Evolutionary conservation across 2,113 vertebrate species (phyloP).

Genomic region (Brienomyrus brachyistius): DNA sequence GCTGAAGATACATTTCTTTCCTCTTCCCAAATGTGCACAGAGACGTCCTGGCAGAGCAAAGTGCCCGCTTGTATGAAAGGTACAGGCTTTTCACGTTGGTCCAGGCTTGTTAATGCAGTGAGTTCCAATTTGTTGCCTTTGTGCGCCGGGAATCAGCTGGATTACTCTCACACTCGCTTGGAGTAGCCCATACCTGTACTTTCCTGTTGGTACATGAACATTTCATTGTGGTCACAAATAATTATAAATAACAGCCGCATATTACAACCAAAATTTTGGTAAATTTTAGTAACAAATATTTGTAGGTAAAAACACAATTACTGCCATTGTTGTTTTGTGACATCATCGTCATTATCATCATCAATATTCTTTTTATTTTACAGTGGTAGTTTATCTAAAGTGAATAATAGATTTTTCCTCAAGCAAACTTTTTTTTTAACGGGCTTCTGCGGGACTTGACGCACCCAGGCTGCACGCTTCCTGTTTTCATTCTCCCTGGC

Average conservation of each 20-base stretch:
- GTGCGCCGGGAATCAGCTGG: conserved; percentile 4
- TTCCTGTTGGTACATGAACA: conserved; percentile 8
- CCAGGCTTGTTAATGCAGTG: conserved; percentile 15
- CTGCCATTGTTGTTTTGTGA: neutral
- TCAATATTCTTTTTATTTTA: neutral
- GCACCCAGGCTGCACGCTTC: conserved; percentile 8
- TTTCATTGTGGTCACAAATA: neutral
- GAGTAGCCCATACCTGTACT: neutral
- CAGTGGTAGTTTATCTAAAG: neutral
- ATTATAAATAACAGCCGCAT: neutral
- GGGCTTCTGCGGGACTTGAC: neutral
- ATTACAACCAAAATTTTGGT: neutral
- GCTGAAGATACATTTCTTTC: conserved; percentile 4
- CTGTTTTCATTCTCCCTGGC: conserved; percentile 32
- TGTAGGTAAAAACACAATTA: neutral
- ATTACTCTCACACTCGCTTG: neutral
- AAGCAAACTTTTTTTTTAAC: neutral
- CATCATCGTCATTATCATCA: neutral
- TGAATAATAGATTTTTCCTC: neutral
- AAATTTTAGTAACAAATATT: neutral
- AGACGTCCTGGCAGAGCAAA: neutral
- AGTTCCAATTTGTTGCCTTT: conserved; percentile 11
- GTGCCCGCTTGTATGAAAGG: neutral
- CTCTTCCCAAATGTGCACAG: neutral
- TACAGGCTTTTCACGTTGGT: conserved; percentile 15